These are phyloP conservation scores for Andrena bicolor DNA, from an alignment of 2,888 invertebrate genomes.

Conservation along the genomic window DNA sequence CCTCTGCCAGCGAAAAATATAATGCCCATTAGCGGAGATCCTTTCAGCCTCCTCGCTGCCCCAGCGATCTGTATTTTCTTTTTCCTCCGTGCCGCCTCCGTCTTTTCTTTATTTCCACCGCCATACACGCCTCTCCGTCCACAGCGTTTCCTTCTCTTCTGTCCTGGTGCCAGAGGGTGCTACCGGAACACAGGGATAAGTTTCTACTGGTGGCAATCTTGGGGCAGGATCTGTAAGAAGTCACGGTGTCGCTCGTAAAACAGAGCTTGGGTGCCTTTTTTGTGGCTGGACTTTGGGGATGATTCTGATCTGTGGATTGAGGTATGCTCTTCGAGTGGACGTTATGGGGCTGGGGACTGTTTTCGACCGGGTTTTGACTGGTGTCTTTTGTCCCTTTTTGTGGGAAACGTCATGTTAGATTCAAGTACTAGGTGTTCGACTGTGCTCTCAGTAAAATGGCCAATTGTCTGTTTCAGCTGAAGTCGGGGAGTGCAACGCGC, in stretches of 20 bases:
- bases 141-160: neutral
- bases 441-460: too few species aligned
- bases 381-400: too few species aligned
- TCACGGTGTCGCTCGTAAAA: slow-evolving; percentile 1
- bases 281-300: neutral
- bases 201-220: slow-evolving; percentile 31
- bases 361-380: too few species aligned
- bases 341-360: neutral
- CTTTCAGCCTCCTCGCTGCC: slow-evolving; percentile 69
- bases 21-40: slow-evolving; percentile 74
- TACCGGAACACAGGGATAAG: slow-evolving; percentile 28
- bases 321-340: neutral
- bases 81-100: slow-evolving; percentile 22
- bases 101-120: slow-evolving; percentile 29
- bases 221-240: slow-evolving; percentile 14
- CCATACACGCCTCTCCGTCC: neutral
- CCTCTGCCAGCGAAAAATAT: slow-evolving; percentile 73
- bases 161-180: slow-evolving; percentile 37
- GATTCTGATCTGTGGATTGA: neutral
- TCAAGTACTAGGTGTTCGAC: too few species aligned
- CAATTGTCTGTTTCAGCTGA: slow-evolving; percentile 70
- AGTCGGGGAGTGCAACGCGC: neutral
- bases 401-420: too few species aligned
- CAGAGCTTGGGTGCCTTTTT: neutral
- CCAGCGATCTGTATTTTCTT: slow-evolving; percentile 55